phyloP scores from a whole-genome alignment of 2,113 vertebrate genomes.

The Muscicapa adusta region DNA sequence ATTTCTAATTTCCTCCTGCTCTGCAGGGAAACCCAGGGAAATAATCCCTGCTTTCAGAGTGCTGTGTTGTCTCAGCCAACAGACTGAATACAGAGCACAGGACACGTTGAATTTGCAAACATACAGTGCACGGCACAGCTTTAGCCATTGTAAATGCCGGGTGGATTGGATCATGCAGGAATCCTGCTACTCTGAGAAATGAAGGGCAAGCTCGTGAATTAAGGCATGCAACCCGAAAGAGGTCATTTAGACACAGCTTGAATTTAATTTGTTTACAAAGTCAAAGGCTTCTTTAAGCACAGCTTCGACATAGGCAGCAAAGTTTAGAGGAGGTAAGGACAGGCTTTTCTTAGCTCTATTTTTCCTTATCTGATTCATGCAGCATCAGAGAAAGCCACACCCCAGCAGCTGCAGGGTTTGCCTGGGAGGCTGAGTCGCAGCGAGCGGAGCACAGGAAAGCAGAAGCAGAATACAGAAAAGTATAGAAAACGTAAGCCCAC shows the following conservation, averaged over 20 bases:
- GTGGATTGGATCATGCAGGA: constrained; percentile 39
- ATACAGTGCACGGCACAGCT: neutral
- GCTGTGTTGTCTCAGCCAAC: neutral
- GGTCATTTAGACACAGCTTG: neutral
- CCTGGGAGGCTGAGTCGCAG: constrained; percentile 19
- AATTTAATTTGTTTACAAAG: constrained; percentile 25
- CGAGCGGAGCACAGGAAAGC: constrained; percentile 61
- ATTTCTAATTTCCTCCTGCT: neutral
- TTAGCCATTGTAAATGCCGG: constrained; percentile 7
- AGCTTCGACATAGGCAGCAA: constrained; percentile 5
- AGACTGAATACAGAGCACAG: neutral
- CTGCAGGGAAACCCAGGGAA: neutral
- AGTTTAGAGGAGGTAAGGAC: constrained; percentile 26
- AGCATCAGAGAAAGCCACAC: constrained; percentile 70
- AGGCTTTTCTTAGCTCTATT: constrained; percentile 52
- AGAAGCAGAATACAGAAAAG: constrained; percentile 64
- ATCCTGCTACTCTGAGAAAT: neutral
- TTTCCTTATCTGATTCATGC: constrained; percentile 68
- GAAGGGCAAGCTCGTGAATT: constrained; percentile 40
- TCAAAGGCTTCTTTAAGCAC: constrained; percentile 30
- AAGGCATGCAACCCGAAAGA: constrained; percentile 51
- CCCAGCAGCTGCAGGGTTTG: constrained; percentile 67
- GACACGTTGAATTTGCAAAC: constrained; percentile 13
- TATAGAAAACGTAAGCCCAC: constrained; percentile 83
- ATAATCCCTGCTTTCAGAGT: neutral